phyloP scores from a whole-genome alignment of 2,797 vertebrate species.

The Arctocebus calabarensis region DNA sequence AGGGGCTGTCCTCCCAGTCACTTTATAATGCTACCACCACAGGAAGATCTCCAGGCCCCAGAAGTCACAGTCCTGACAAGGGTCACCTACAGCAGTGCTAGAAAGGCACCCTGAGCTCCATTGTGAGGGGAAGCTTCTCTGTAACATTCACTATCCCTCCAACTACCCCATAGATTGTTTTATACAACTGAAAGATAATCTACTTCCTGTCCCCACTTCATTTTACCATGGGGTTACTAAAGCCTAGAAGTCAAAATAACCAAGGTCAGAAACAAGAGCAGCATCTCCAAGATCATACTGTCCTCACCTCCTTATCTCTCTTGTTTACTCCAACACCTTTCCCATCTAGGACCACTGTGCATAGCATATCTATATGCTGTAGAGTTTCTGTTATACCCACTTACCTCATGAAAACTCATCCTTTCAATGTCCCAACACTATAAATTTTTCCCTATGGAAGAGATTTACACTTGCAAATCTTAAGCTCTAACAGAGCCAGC shows the following conservation, averaged over 20 bases:
- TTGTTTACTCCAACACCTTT: background rate
- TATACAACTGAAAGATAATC: background rate
- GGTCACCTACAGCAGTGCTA: background rate
- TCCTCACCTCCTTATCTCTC: background rate
- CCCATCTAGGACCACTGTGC: background rate
- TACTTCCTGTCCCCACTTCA: background rate
- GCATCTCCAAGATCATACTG: background rate
- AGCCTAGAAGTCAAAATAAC: background rate
- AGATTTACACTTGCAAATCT: too few species aligned
- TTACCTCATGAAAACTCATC: background rate
- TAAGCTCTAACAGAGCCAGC: too few species aligned
- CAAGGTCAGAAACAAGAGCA: background rate
- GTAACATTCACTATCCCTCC: background rate
- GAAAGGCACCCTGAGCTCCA: background rate
- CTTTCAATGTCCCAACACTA: background rate
- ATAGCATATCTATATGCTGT: background rate
- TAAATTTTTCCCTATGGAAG: background rate
- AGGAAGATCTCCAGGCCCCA: background rate
- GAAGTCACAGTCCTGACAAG: background rate
- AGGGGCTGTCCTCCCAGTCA: background rate
- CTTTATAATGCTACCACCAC: background rate
- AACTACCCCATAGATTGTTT: background rate
- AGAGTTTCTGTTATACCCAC: background rate
- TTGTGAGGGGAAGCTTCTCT: background rate
- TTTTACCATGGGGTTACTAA: slow-evolving; percentile 13